Evolutionary conservation across 2,113 vertebrate genomes (phyloP).

Genomic region (Parus major): DNA sequence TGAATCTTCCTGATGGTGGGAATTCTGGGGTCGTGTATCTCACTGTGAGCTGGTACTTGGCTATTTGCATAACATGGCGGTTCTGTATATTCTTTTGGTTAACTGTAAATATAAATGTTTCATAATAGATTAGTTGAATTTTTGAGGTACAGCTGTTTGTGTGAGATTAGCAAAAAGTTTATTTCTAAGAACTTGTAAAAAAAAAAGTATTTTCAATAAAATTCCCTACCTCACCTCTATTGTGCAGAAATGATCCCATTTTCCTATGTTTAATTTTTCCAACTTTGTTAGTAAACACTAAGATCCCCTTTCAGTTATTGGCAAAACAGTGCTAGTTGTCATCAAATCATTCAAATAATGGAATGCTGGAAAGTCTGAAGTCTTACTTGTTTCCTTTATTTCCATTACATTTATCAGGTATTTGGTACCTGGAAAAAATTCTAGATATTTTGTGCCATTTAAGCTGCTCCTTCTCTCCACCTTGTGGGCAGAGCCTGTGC

Average conservation of each 20-base stretch:
- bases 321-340: background rate
- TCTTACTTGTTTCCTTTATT: background rate
- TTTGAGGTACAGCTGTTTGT: constrained; percentile 73
- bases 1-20: constrained; percentile 70
- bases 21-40: constrained; percentile 70
- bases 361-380: background rate
- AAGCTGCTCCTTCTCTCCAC: background rate
- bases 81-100: constrained; percentile 74
- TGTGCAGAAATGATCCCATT: constrained; percentile 60
- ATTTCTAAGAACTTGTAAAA: constrained; percentile 67
- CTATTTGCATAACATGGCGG: constrained; percentile 69
- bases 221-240: constrained; percentile 60
- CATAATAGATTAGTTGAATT: constrained; percentile 75
- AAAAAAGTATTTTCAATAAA: constrained; percentile 69
- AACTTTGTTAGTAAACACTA: background rate
- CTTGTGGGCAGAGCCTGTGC: background rate
- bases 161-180: constrained; percentile 70
- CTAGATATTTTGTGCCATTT: background rate
- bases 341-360: background rate
- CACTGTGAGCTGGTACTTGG: constrained; percentile 70
- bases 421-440: background rate
- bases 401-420: background rate
- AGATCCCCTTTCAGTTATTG: background rate
- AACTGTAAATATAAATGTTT: constrained; percentile 78
- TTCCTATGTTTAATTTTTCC: constrained; percentile 3